phyloP scores from a whole-genome alignment of 2,888 invertebrate genomes.

The Cryptocephalus primarius region DNA sequence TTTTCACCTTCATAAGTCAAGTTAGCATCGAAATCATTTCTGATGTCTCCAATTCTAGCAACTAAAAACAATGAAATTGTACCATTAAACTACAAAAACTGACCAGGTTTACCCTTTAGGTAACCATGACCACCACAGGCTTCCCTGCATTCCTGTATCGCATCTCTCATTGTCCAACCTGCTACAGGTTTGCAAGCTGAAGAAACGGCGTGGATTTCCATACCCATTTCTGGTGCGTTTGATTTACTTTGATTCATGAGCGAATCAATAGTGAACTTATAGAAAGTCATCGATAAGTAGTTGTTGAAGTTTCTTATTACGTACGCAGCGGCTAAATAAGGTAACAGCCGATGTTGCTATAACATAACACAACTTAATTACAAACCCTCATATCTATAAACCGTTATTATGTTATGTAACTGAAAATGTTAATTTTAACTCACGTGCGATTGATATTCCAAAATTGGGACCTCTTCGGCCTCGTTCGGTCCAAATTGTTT shows the following conservation, averaged over 20 bases:
- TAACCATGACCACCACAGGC: constrained; percentile 96
- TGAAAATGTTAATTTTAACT: no score
- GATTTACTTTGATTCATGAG: constrained; percentile 14
- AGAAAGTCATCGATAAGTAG: constrained; percentile 38
- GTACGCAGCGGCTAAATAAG: constrained; percentile 55
- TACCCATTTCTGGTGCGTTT: constrained; percentile 38
- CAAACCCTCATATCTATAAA: no score
- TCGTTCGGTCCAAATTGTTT: constrained; percentile 77
- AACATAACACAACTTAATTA: no score
- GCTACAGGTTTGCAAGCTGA: constrained; percentile 66
- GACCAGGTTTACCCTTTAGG: constrained; percentile 45
- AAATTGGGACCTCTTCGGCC: constrained; percentile 64
- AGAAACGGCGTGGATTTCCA: constrained; percentile 69
- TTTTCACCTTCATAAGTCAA: constrained; percentile 89
- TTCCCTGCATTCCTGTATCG: constrained; percentile 86
- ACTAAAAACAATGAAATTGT: constrained; percentile 36
- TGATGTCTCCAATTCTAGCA: constrained; percentile 59
- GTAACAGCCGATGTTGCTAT: constrained; percentile 64
- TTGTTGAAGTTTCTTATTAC: constrained; percentile 49
- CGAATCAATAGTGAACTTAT: constrained; percentile 10
- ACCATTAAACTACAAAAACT: neutral
- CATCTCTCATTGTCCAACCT: constrained; percentile 78
- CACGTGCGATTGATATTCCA: constrained; percentile 87
- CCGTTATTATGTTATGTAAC: no score
- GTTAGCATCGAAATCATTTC: constrained; percentile 76